These are phyloP conservation scores for Cyphomyrmex costatus DNA, from an alignment of 1,140 invertebrate genomes.

Conservation along the genomic window DNA sequence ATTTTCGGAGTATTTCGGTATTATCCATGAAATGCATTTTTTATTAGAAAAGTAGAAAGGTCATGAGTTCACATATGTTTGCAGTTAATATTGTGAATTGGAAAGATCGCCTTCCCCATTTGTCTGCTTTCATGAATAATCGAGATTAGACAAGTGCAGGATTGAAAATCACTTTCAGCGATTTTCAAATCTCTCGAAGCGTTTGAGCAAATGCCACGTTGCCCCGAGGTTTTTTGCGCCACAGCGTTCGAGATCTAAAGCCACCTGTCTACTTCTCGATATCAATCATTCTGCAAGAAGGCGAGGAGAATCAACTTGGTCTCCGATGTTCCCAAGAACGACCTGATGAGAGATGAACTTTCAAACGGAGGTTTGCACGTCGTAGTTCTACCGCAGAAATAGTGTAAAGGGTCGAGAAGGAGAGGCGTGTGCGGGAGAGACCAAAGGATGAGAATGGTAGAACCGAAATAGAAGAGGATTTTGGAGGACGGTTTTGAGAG, in stretches of 20 bases:
- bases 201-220: neutral
- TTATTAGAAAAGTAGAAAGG: neutral
- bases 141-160: neutral
- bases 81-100: slow-evolving; percentile 24
- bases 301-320: neutral
- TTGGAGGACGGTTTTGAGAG: slow-evolving; percentile 75
- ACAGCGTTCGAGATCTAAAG: neutral
- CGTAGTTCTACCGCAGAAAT: slow-evolving; percentile 55
- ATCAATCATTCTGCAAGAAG: slow-evolving; percentile 51
- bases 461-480: slow-evolving; percentile 42
- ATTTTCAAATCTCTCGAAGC: neutral
- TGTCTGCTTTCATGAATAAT: slow-evolving; percentile 32
- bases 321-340: neutral
- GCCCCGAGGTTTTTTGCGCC: neutral
- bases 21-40: neutral
- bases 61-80: neutral
- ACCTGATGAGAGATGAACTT: slow-evolving; percentile 60
- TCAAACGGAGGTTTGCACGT: slow-evolving; percentile 56
- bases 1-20: neutral
- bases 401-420: slow-evolving; percentile 45
- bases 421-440: neutral
- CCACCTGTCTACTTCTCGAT: slow-evolving; percentile 4
- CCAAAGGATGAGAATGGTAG: slow-evolving; percentile 8
- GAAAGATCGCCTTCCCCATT: neutral
- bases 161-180: neutral